phyloP scores from a whole-genome alignment of 2,888 invertebrate species.

The Phorcus lineatus region DNA sequence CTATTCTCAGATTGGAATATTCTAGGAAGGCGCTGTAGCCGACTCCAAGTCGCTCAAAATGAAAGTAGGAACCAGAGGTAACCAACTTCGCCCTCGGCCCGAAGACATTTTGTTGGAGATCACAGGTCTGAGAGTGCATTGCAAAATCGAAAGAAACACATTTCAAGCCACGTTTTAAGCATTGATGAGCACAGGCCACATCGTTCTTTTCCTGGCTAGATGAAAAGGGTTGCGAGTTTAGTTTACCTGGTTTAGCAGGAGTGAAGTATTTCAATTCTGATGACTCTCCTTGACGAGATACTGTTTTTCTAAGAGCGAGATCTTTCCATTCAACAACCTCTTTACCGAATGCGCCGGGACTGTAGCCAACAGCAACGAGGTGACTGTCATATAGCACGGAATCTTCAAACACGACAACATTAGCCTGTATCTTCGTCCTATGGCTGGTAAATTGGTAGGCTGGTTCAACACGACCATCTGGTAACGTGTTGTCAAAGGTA shows the following conservation, averaged over 20 bases:
- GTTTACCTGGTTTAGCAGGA: slow-evolving; percentile 48
- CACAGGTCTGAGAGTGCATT: slow-evolving; percentile 51
- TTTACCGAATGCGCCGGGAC: slow-evolving; percentile 50
- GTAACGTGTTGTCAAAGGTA: slow-evolving; percentile 61
- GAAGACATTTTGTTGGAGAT: slow-evolving; percentile 51
- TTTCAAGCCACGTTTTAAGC: slow-evolving; percentile 44
- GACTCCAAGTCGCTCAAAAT: slow-evolving; percentile 54
- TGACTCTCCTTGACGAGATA: slow-evolving; percentile 28
- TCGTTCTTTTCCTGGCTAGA: slow-evolving; percentile 34
- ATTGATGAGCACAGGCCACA: slow-evolving; percentile 48
- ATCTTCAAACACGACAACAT: slow-evolving; percentile 58
- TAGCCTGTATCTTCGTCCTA: slow-evolving; percentile 48
- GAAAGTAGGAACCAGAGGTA: slow-evolving; percentile 50
- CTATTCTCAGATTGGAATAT: slow-evolving; percentile 39
- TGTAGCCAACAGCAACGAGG: slow-evolving; percentile 49
- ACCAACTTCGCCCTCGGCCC: slow-evolving; percentile 49
- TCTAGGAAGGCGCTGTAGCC: slow-evolving; percentile 49
- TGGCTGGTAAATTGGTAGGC: slow-evolving; percentile 56
- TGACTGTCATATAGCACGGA: slow-evolving; percentile 43
- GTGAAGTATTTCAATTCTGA: slow-evolving; percentile 45
- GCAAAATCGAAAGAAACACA: slow-evolving; percentile 61
- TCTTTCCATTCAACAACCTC: slow-evolving; percentile 44
- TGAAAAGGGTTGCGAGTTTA: slow-evolving; percentile 42
- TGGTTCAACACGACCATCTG: slow-evolving; percentile 61
- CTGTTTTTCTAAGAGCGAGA: slow-evolving; percentile 38